phyloP scores from a whole-genome alignment of 2,113 vertebrate genomes.

The Podocnemis expansa region DNA sequence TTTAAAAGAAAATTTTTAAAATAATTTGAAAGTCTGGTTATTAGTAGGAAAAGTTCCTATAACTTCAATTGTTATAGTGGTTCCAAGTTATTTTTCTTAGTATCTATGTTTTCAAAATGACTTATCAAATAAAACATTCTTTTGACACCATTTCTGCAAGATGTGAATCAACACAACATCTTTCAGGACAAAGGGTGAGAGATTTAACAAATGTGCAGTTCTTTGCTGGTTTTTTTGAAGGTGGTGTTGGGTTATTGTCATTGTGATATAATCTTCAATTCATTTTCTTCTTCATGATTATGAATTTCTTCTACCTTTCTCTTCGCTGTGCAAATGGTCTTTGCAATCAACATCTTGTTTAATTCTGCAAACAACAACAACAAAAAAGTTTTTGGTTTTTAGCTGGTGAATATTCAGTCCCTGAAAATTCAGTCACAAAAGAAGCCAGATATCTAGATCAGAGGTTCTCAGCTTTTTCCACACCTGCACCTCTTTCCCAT shows the following conservation, averaged over 20 bases:
- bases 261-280: constrained; percentile 21
- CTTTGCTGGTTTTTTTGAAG: background rate
- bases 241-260: background rate
- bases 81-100: background rate
- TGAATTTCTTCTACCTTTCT: constrained; percentile 27
- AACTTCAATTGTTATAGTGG: background rate
- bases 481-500: background rate
- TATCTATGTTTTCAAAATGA: background rate
- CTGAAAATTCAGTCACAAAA: background rate
- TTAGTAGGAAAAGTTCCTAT: constrained; percentile 2
- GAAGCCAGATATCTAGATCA: background rate
- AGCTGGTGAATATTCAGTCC: background rate
- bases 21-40: background rate
- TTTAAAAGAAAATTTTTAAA: background rate
- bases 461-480: background rate
- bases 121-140: background rate
- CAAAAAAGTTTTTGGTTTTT: background rate
- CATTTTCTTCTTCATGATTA: constrained; percentile 18
- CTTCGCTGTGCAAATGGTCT: background rate
- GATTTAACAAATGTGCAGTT: constrained; percentile 2
- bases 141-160: background rate
- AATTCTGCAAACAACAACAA: background rate
- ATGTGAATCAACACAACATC: background rate
- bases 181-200: background rate
- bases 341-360: constrained; percentile 25